These are phyloP conservation scores for Antitype chi DNA, from an alignment of 2,888 invertebrate genomes.

Conservation along the genomic window DNA sequence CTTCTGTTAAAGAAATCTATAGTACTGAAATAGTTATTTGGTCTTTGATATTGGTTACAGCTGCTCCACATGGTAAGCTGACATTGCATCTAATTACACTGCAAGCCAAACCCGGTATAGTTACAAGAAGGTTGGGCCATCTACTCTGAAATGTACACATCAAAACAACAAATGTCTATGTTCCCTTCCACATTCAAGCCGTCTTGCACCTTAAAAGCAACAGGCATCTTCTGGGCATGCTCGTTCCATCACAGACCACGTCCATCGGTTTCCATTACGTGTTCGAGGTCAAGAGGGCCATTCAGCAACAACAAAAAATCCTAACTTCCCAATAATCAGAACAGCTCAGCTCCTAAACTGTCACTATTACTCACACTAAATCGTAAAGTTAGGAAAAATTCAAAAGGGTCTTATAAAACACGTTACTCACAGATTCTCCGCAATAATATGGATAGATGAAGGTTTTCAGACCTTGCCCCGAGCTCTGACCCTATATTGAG, in stretches of 20 bases:
- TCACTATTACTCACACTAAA: constrained; percentile 6
- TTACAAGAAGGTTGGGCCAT: neutral
- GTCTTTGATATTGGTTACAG: neutral
- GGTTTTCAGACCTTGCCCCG: constrained; percentile 31
- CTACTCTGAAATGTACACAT: neutral
- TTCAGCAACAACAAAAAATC: neutral
- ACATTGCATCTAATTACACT: neutral
- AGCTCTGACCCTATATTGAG: constrained; percentile 53
- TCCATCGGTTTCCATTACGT: too few relatives aligned
- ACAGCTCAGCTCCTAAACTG: neutral
- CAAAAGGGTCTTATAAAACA: constrained; percentile 17
- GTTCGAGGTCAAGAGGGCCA: too few relatives aligned
- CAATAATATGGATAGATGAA: constrained; percentile 56
- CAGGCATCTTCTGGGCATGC: too few relatives aligned
- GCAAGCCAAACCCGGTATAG: neutral
- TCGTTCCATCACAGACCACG: too few relatives aligned
- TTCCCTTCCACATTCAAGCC: too few relatives aligned
- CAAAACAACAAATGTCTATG: neutral
- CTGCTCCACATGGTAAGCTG: neutral
- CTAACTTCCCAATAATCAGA: neutral
- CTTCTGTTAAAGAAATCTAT: neutral
- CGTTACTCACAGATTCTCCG: constrained; percentile 37
- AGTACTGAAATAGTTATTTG: neutral
- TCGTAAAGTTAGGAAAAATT: constrained; percentile 24
- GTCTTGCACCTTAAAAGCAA: too few relatives aligned